Percentiles rank a stretch among this genome's conserved stretches.
phyloP scores from a whole-genome alignment of 30 jellyfish, hydroid and myxozoan genomes.

The Aurelia aurita complex sp. Pacific region DNA sequence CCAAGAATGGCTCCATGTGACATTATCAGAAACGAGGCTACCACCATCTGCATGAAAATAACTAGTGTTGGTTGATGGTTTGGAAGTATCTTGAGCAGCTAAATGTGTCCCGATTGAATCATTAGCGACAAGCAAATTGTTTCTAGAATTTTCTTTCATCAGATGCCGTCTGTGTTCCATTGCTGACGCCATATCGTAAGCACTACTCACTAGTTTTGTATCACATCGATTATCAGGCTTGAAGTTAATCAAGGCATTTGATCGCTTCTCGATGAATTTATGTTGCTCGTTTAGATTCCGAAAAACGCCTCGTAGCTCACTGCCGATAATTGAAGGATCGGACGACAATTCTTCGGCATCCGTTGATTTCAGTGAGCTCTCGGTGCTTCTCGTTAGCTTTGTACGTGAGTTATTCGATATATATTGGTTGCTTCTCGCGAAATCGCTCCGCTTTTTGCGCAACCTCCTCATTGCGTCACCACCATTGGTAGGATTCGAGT shows the following conservation, averaged over 20 bases:
- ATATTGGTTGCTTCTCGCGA: not conserved
- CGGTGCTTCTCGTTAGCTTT: conserved; percentile 15
- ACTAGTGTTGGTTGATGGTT: conserved; percentile 60
- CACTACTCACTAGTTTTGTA: conserved; percentile 16
- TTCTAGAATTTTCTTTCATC: not conserved
- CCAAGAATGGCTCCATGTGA: not conserved
- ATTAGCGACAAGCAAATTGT: not conserved
- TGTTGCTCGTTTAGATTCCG: conserved; percentile 24
- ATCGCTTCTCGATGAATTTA: conserved; percentile 48
- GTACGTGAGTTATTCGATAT: not conserved
- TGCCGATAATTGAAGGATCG: conserved; percentile 18
- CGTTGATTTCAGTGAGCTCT: conserved; percentile 41
- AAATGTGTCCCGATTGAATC: not conserved
- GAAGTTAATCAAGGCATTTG: conserved; percentile 51
- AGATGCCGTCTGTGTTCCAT: not conserved
- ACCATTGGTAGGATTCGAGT: not conserved
- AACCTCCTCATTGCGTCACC: conserved; percentile 1
- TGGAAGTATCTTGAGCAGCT: conserved; percentile 9
- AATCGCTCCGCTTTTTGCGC: conserved; percentile 13
- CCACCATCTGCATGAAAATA: conserved; percentile 57
- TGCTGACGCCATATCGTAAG: conserved; percentile 59
- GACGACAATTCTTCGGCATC: conserved; percentile 25
- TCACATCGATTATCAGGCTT: conserved; percentile 40
- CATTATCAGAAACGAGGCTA: conserved; percentile 5
- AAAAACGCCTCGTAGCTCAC: conserved; percentile 30